phyloP scores from a whole-genome alignment of 2,113 vertebrate species.

The Amblyopsis rosae region DNA sequence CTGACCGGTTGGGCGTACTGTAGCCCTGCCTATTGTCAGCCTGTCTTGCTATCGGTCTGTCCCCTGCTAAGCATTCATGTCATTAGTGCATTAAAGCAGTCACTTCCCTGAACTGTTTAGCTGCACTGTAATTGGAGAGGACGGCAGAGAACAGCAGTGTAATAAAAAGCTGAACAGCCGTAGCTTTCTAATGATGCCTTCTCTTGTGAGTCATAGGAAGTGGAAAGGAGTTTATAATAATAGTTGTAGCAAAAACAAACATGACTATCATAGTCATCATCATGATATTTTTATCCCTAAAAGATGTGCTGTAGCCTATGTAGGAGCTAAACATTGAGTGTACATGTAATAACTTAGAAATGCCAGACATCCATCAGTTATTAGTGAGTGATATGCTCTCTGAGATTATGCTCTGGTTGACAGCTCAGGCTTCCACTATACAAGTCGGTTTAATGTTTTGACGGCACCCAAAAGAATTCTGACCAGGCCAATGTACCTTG shows the following conservation, averaged over 20 bases:
- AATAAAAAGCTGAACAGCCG: constrained; percentile 44
- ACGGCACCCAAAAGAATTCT: no score
- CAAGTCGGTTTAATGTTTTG: no score
- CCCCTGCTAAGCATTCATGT: constrained; percentile 55
- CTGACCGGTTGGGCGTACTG: background rate
- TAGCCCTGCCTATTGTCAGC: constrained; percentile 49
- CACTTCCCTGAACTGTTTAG: constrained; percentile 65
- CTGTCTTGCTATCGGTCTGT: constrained; percentile 48
- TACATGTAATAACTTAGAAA: no score
- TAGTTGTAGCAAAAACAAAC: background rate
- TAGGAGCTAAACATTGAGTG: no score
- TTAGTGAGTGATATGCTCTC: no score
- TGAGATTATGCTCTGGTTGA: no score
- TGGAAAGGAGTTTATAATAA: constrained; percentile 46
- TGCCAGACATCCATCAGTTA: no score
- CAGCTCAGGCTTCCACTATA: no score
- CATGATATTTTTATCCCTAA: background rate
- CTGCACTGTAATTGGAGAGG: constrained; percentile 60
- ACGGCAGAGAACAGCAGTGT: constrained; percentile 48
- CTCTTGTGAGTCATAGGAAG: constrained; percentile 56
- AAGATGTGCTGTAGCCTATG: background rate
- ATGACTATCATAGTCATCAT: background rate
- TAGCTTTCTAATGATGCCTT: constrained; percentile 54
- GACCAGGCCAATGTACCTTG: no score
- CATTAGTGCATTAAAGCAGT: constrained; percentile 59